These are phyloP conservation scores for Embiotoca jacksoni DNA, from an alignment of 2,113 vertebrate species.

Conservation along the genomic window DNA sequence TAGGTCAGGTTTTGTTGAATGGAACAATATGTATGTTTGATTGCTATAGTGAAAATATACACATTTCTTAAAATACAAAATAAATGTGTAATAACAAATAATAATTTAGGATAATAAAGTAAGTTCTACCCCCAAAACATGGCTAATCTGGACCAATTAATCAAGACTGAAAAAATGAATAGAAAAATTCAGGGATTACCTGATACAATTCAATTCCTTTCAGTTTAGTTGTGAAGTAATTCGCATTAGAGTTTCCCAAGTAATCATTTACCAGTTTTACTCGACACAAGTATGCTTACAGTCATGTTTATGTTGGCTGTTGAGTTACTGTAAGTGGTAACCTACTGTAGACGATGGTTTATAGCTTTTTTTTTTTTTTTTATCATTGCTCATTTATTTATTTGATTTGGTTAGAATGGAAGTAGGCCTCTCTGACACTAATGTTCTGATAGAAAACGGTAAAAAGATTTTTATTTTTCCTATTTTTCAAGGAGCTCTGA, in stretches of 20 bases:
- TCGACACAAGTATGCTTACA: not conserved
- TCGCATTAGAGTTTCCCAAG: conserved; percentile 2
- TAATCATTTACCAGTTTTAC: not conserved
- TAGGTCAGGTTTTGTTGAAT: not conserved
- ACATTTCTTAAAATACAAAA: not conserved
- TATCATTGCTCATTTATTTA: too few relatives aligned
- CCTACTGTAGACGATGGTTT: not conserved
- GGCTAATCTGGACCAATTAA: too few relatives aligned
- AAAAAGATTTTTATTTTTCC: not conserved
- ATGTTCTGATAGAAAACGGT: not conserved
- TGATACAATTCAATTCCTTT: not conserved
- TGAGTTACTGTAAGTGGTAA: conserved; percentile 3
- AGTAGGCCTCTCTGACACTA: not conserved
- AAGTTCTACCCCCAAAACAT: too few relatives aligned
- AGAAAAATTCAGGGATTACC: not conserved
- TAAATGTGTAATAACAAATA: not conserved
- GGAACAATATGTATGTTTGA: conserved; percentile 4
- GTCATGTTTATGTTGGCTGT: not conserved
- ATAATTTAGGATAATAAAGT: not conserved
- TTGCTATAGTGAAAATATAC: not conserved
- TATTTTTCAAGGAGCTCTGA: conserved; percentile 89
- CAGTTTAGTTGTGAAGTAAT: not conserved
- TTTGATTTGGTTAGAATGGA: too few relatives aligned
- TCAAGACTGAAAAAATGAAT: not conserved
- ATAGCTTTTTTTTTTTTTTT: conserved; percentile 1